Evolutionary conservation across 1,140 invertebrate species (phyloP).

Genomic region (Drosophila serrata): DNA sequence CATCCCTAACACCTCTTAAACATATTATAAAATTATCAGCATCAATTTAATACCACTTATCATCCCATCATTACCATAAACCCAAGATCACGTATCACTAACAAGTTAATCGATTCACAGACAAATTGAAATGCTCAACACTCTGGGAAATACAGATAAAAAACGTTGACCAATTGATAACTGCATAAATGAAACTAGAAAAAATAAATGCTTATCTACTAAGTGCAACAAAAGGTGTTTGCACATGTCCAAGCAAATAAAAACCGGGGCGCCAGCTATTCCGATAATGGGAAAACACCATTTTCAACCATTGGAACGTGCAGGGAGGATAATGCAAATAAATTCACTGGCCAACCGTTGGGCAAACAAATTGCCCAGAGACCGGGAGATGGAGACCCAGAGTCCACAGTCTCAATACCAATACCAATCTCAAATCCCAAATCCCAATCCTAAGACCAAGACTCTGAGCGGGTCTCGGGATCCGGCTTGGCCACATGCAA

Average conservation of each 20-base stretch:
- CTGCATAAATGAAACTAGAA: constrained; percentile 43
- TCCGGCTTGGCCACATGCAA: constrained; percentile 45
- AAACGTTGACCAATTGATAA: constrained; percentile 67
- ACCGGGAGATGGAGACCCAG: constrained; percentile 33
- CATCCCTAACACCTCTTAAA: not conserved
- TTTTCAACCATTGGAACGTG: constrained; percentile 32
- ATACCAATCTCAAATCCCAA: not conserved
- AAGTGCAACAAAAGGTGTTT: constrained; percentile 77
- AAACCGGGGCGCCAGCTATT: constrained; percentile 28
- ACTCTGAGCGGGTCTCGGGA: constrained; percentile 3
- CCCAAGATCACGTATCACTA: constrained; percentile 4
- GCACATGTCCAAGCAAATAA: constrained; percentile 79
- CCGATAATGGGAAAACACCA: constrained; percentile 17
- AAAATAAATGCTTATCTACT: constrained; percentile 67
- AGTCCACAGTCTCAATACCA: constrained; percentile 10
- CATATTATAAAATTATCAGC: not conserved
- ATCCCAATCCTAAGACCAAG: not conserved
- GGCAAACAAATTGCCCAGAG: constrained; percentile 67
- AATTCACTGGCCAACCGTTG: constrained; percentile 71
- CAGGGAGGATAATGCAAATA: constrained; percentile 77
- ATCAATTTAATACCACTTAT: not conserved
- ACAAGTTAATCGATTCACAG: constrained; percentile 57
- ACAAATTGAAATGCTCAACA: constrained; percentile 69
- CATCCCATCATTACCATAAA: not conserved
- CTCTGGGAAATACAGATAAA: constrained; percentile 35